phyloP scores from a whole-genome alignment of 2,797 vertebrate genomes.

The Odontamblyopus lacepedii region DNA sequence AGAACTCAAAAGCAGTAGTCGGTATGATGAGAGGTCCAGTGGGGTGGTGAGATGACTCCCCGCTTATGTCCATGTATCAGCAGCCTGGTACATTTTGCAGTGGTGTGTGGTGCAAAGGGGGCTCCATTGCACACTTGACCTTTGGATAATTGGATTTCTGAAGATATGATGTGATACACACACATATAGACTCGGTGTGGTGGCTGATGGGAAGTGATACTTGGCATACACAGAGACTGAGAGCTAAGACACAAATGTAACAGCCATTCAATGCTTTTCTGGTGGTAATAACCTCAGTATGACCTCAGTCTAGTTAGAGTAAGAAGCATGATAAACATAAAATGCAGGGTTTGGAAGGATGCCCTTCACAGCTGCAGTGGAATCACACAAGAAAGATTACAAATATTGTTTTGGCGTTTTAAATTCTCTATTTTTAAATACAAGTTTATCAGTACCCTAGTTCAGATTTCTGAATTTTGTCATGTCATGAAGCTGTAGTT shows the following conservation, averaged over 20 bases:
- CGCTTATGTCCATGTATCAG: constrained; percentile 48
- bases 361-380: neutral
- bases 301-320: neutral
- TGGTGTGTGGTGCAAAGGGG: constrained; percentile 60
- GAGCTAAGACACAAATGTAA: constrained; percentile 32
- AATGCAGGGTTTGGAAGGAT: neutral
- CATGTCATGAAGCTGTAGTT: too few species aligned
- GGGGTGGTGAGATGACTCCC: constrained; percentile 56
- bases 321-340: neutral
- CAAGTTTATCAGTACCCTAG: too few species aligned
- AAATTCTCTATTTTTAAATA: too few species aligned
- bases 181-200: constrained; percentile 41
- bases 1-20: constrained; percentile 16
- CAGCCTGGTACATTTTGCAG: constrained; percentile 69
- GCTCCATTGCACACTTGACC: constrained; percentile 72
- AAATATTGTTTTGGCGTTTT: neutral
- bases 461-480: too few species aligned
- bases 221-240: constrained; percentile 63
- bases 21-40: constrained; percentile 33
- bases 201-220: constrained; percentile 70
- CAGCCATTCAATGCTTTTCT: constrained; percentile 22
- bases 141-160: constrained; percentile 79
- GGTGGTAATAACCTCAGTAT: constrained; percentile 6
- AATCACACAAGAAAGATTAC: neutral
- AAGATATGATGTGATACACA: constrained; percentile 71